phyloP scores from a whole-genome alignment of 2,888 invertebrate genomes.

The Abrostola triplasia region DNA sequence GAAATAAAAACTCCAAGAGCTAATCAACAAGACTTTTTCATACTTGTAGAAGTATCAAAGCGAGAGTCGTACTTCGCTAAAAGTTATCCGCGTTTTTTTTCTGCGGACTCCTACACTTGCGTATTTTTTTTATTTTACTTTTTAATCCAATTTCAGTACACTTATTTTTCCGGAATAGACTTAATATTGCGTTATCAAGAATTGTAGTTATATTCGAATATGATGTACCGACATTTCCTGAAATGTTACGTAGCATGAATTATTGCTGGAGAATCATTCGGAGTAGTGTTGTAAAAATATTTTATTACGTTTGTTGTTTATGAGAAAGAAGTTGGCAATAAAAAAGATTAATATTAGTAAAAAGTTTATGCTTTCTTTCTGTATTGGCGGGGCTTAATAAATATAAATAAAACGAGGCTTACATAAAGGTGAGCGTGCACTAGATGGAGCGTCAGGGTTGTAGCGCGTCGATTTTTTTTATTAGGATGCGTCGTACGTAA shows the following conservation, averaged over 20 bases:
- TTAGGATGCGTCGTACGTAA: slow-evolving; percentile 21
- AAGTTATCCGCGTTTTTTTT: slow-evolving; percentile 73
- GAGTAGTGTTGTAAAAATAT: slow-evolving; percentile 17
- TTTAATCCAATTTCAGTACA: slow-evolving; percentile 64
- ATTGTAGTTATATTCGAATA: slow-evolving; percentile 26
- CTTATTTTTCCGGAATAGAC: slow-evolving; percentile 40
- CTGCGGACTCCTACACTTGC: slow-evolving; percentile 57
- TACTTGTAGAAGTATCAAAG: slow-evolving; percentile 79
- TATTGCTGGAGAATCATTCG: slow-evolving; percentile 8
- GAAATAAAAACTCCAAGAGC: slow-evolving; percentile 75
- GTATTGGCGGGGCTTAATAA: slow-evolving; percentile 23
- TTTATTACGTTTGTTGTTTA: slow-evolving; percentile 6
- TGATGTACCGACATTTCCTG: slow-evolving; percentile 4
- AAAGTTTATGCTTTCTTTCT: slow-evolving; percentile 22
- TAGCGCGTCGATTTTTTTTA: slow-evolving; percentile 34
- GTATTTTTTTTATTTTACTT: slow-evolving; percentile 65
- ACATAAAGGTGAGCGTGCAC: slow-evolving; percentile 36
- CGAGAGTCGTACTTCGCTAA: slow-evolving; percentile 71
- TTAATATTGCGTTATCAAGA: slow-evolving; percentile 15
- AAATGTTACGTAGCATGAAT: slow-evolving; percentile 3
- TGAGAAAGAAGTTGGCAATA: slow-evolving; percentile 6
- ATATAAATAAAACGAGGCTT: slow-evolving; percentile 29
- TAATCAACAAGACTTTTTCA: slow-evolving; percentile 81
- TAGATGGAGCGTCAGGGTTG: slow-evolving; percentile 10
- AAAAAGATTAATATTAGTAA: slow-evolving; percentile 28